These are phyloP conservation scores for Theretra japonica DNA, from an alignment of 2,888 invertebrate species.

Conservation along the genomic window DNA sequence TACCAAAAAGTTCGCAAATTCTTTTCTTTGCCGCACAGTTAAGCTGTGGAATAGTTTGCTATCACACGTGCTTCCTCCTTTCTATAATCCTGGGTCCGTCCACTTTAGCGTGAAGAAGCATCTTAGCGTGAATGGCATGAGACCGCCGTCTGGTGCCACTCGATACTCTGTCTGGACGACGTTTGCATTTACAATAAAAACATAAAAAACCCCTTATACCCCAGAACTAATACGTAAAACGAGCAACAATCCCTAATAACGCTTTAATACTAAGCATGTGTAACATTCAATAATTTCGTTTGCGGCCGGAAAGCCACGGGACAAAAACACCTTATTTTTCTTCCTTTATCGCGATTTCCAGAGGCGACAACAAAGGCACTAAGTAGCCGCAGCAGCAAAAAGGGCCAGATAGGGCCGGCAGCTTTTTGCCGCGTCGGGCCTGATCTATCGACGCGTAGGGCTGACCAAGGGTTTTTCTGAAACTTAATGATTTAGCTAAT, in stretches of 20 bases:
- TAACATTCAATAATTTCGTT: not conserved
- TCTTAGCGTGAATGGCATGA: no score
- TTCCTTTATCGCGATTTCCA: slow-evolving; percentile 9
- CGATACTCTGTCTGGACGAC: no score
- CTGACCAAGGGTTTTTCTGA: slow-evolving; percentile 2
- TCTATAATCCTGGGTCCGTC: no score
- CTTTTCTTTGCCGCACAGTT: no score
- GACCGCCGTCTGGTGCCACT: no score
- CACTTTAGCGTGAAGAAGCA: no score
- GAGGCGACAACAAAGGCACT: slow-evolving; percentile 17
- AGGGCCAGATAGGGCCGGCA: not conserved
- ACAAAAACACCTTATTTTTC: slow-evolving; percentile 18
- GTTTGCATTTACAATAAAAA: no score
- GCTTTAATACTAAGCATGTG: not conserved
- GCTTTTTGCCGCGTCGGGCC: not conserved
- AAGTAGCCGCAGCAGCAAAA: slow-evolving; percentile 15
- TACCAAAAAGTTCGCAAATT: no score
- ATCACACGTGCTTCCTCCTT: no score
- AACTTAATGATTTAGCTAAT: slow-evolving; percentile 7
- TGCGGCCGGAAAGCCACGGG: not conserved
- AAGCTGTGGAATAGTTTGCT: no score
- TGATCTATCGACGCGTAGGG: slow-evolving; percentile 10
- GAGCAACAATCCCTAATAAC: not conserved
- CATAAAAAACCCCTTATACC: no score
- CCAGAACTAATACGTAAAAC: no score